These are phyloP conservation scores for Pterocles burchelli DNA, from an alignment of 2,113 vertebrate species.

Conservation along the genomic window DNA sequence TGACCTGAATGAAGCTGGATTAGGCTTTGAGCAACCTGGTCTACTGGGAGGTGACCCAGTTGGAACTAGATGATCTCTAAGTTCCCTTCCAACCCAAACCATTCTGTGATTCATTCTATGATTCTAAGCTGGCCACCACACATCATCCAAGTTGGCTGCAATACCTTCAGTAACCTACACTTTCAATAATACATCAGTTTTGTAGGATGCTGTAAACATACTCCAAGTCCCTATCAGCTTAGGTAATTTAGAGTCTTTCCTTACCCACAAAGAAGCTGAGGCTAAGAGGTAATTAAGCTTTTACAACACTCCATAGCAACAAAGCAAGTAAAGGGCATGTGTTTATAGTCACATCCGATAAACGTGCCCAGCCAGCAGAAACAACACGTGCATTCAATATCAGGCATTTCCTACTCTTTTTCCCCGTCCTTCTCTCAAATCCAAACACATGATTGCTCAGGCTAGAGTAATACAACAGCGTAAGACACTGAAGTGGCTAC, in stretches of 20 bases:
- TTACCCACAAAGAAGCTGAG: background rate
- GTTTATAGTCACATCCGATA: background rate
- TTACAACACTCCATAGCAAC: background rate
- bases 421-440: background rate
- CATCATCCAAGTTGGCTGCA: background rate
- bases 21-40: no score
- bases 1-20: background rate
- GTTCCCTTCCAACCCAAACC: no score
- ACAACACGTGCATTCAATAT: background rate
- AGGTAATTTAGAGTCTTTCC: background rate
- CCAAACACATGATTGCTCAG: background rate
- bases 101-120: no score
- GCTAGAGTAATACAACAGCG: background rate
- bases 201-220: background rate
- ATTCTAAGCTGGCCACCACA: background rate
- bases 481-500: background rate
- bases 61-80: no score
- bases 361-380: background rate
- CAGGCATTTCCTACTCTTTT: background rate
- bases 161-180: background rate
- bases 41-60: no score
- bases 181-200: background rate
- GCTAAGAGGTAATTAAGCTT: background rate
- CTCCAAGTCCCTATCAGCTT: background rate
- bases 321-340: background rate